Percentiles rank a stretch among this genome's conserved stretches.
Evolutionary conservation across 2,113 vertebrate genomes (phyloP).

Genomic region (Chunga burmeisteri): DNA sequence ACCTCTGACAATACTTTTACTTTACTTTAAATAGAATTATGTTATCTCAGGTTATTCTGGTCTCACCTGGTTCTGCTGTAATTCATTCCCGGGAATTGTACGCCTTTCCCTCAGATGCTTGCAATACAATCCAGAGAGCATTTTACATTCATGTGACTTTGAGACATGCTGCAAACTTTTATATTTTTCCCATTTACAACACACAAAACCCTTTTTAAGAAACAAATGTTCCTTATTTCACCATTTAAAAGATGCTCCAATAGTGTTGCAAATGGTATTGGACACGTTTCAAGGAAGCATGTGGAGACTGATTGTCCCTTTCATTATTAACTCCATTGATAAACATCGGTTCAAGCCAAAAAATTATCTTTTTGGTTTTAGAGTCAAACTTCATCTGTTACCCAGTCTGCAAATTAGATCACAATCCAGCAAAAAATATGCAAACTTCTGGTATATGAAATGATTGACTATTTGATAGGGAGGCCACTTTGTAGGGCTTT

Average conservation of each 20-base stretch:
- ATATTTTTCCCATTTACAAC: not conserved
- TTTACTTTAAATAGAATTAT: not conserved
- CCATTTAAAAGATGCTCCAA: not conserved
- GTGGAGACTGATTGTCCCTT: not conserved
- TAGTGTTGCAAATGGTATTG: not conserved
- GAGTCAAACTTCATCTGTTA: constrained; percentile 28
- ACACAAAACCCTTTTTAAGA: not conserved
- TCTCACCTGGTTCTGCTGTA: not conserved
- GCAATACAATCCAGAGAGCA: not conserved
- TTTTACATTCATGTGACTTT: not conserved
- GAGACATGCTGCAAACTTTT: not conserved
- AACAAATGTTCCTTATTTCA: not conserved
- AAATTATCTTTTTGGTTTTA: not conserved
- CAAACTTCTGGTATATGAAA: not conserved
- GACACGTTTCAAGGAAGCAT: not conserved
- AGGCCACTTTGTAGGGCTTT: not conserved
- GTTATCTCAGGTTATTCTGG: not conserved
- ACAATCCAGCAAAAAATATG: not conserved
- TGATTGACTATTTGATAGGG: not conserved
- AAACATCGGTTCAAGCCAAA: not conserved
- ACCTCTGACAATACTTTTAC: not conserved
- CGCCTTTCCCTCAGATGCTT: not conserved
- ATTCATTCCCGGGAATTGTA: not conserved
- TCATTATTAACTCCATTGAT: constrained; percentile 3
- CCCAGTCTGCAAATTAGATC: not conserved